A percentile compares a stretch with the other conserved stretches of the same genome.
These are phyloP conservation scores for Delphinus delphis DNA, from an alignment of 2,113 vertebrate genomes.

Conservation along the genomic window DNA sequence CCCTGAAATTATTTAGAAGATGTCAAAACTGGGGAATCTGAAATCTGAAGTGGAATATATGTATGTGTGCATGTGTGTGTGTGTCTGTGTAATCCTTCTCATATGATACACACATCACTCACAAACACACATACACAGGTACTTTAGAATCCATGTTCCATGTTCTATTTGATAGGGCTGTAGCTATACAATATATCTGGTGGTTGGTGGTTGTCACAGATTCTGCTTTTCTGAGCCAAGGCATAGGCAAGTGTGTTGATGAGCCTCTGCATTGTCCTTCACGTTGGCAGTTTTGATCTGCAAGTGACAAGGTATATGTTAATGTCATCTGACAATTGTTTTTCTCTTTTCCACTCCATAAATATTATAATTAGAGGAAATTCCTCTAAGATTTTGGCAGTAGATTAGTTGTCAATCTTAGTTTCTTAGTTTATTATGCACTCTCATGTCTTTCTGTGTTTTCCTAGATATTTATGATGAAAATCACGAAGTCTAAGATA, in stretches of 20 bases:
- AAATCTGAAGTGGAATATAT: not conserved
- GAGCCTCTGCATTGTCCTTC: conserved; percentile 48
- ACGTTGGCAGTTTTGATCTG: conserved; percentile 38
- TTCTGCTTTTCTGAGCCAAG: not conserved
- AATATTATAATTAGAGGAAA: conserved; percentile 72
- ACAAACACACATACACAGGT: not conserved
- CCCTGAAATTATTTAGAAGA: not conserved
- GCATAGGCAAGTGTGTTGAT: not conserved
- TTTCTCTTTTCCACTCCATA: conserved; percentile 65
- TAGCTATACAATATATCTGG: not conserved
- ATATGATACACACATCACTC: not conserved
- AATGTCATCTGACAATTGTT: conserved; percentile 73
- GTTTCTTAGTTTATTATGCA: conserved; percentile 38
- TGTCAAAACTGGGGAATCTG: not conserved
- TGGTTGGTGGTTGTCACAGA: not conserved
- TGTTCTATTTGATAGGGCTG: not conserved
- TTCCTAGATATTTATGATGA: conserved; percentile 51
- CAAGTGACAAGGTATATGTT: conserved; percentile 55
- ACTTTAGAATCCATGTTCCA: not conserved
- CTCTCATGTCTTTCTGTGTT: conserved; percentile 34
- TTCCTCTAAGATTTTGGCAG: conserved; percentile 61
- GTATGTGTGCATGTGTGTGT: not conserved
- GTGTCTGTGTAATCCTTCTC: not conserved
- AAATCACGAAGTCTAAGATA: conserved; percentile 49
- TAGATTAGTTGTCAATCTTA: conserved; percentile 70